Evolutionary conservation across 2,113 vertebrate genomes (phyloP).

Genomic region (Psilopsiagon aurifrons): DNA sequence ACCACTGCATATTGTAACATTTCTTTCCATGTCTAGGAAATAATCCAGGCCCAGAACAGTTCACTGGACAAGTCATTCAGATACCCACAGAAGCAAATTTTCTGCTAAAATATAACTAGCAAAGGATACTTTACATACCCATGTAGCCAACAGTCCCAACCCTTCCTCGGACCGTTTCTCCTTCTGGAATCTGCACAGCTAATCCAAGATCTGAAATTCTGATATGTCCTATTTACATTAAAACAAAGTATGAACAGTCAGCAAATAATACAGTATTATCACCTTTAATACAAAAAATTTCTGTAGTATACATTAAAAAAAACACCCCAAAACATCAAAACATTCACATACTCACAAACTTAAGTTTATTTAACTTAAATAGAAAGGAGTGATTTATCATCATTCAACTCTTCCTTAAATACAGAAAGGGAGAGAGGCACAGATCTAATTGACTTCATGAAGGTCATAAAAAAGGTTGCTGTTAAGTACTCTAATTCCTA

Average conservation of each 20-base stretch:
- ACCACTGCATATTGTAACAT: neutral
- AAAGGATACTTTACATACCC: conserved; percentile 76
- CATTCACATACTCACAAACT: neutral
- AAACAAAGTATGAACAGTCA: conserved; percentile 12
- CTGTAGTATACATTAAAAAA: neutral
- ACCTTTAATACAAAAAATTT: neutral
- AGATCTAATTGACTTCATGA: neutral
- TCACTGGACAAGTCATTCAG: neutral
- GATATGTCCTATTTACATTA: conserved; percentile 83
- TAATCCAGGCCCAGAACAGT: neutral
- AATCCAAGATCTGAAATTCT: conserved; percentile 92
- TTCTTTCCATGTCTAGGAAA: neutral
- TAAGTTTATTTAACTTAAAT: neutral
- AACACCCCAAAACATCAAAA: neutral
- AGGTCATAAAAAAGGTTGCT: neutral
- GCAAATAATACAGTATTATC: neutral
- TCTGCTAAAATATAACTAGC: neutral
- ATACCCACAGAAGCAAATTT: neutral
- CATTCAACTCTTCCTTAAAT: neutral
- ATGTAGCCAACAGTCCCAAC: conserved; percentile 93
- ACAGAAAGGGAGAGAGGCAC: neutral
- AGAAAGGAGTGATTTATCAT: neutral
- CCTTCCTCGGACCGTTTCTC: conserved; percentile 83
- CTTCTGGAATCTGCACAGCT: conserved; percentile 89
- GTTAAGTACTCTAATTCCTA: neutral